Conservation (phyloP, 92 coral and sea anemone genomes). For the Galaxea fascicularis region DNA sequence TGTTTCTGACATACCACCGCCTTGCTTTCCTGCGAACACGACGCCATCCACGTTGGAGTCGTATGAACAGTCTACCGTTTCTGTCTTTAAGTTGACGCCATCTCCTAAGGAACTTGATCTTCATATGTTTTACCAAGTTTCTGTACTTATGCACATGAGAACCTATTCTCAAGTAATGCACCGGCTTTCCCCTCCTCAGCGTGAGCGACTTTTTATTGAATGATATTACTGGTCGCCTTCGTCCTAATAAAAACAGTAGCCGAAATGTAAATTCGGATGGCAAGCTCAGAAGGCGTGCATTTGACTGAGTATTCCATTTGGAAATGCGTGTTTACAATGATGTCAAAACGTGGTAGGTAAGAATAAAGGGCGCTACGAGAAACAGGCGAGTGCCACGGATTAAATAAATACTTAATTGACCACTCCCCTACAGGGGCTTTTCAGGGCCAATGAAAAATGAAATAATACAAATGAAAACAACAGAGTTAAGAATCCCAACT, state of each 20-base stretch:
- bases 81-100: conserved; percentile 23
- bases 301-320: too few relatives aligned
- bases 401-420: too few relatives aligned
- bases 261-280: not conserved
- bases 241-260: not conserved
- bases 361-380: too few relatives aligned
- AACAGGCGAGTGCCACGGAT: too few relatives aligned
- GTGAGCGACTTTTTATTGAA: not conserved
- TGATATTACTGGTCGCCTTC: not conserved
- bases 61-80: not conserved
- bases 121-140: conserved; percentile 2
- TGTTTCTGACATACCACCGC: conserved; percentile 26
- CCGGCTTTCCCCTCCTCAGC: conserved; percentile 24
- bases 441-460: too few relatives aligned
- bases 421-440: too few relatives aligned
- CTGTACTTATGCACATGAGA: not conserved
- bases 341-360: too few relatives aligned
- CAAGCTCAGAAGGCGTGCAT: too few relatives aligned
- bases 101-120: conserved; percentile 1
- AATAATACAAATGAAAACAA: too few relatives aligned
- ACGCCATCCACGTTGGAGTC: not conserved
- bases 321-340: too few relatives aligned
- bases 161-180: conserved; percentile 3
- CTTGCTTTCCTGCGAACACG: not conserved
- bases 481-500: too few relatives aligned